Conservation (phyloP, 1,140 invertebrate species). For the Paracyclopina nana region DNA sequence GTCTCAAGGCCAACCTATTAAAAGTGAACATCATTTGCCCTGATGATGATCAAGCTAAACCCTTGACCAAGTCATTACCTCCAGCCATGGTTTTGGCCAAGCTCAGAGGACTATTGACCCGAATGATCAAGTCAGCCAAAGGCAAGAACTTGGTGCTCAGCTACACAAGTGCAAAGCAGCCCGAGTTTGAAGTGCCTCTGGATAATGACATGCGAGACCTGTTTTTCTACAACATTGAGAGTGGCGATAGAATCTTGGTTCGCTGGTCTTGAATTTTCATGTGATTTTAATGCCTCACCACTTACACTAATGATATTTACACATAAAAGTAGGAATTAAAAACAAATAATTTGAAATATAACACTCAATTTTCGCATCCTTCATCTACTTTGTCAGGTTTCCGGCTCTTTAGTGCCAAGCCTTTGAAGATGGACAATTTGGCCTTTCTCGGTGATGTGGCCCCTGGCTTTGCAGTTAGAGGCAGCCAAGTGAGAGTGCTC, state of each 20-base stretch:
- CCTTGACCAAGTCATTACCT: conserved; percentile 2
- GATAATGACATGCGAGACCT: conserved; percentile 14
- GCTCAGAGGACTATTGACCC: not conserved
- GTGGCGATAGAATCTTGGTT: conserved; percentile 8
- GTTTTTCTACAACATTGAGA: conserved; percentile 1
- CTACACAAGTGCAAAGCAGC: not conserved
- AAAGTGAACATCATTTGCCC: not conserved
- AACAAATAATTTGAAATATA: too few relatives aligned
- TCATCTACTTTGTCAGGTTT: too few relatives aligned
- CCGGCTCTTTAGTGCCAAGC: too few relatives aligned
- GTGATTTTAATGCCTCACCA: too few relatives aligned
- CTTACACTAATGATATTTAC: too few relatives aligned
- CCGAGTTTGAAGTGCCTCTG: conserved; percentile 1
- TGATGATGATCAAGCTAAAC: not conserved
- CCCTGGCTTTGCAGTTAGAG: not conserved
- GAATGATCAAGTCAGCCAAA: conserved; percentile 7
- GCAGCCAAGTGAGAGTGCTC: conserved; percentile 40
- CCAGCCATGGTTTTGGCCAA: conserved; percentile 6
- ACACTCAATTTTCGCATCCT: too few relatives aligned
- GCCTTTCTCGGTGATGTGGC: not conserved
- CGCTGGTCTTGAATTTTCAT: not conserved
- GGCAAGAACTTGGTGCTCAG: not conserved
- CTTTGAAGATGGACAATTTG: not conserved
- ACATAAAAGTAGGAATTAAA: too few relatives aligned
- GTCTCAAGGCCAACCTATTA: conserved; percentile 4